Evolutionary conservation across 2,888 invertebrate species (phyloP), one percentile per base, ranked within the genome.

Genomic region (Cyaniris semiargus): DNA sequence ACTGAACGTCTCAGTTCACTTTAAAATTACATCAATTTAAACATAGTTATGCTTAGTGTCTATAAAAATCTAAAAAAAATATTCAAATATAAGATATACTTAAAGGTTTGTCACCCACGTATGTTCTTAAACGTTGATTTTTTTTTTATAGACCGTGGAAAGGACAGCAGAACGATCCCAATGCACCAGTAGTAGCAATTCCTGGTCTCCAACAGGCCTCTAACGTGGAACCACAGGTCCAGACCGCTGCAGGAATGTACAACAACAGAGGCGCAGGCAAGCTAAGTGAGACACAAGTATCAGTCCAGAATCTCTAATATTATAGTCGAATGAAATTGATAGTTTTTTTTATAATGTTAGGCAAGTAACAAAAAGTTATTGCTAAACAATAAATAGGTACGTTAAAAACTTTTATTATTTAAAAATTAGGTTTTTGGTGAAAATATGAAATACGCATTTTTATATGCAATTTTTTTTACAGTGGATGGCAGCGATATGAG

Each of bases 261-360:
- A 92, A 90, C 86, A 90, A 85, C 87, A 88, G 93, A 87, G 92
- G 91, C 82, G 91, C 93, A 91, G 93, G 93, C 90, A 93, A 93
- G 92, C 86, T 85, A 83, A 86, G 85, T 83, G 86, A 87, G 78
- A 66, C 76, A 79, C 78, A 79, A 79, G 23, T 34, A 76, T 27
- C 34, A 71, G 48, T 48, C 70, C 27, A 15, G 27, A 66, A 66
- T 66, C 27, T 66, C 66, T 66, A 53, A 53, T 18, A 38, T 38
- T 38, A 13, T 23, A 60, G 8, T 23, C 8, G 4, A 27, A 66
- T 66, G 23, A 27, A 60, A 60, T 60, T 23, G 8, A 60, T 60
- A n/a, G 6, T 58, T 2, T 58, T 2, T 58, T 58, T 53, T 53
- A 53, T 18, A 1, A 53, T 53, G 15, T 53, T 53, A 18, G 18